phyloP scores from a whole-genome alignment of 2,113 vertebrate genomes.

The Psephotus haematonotus region DNA sequence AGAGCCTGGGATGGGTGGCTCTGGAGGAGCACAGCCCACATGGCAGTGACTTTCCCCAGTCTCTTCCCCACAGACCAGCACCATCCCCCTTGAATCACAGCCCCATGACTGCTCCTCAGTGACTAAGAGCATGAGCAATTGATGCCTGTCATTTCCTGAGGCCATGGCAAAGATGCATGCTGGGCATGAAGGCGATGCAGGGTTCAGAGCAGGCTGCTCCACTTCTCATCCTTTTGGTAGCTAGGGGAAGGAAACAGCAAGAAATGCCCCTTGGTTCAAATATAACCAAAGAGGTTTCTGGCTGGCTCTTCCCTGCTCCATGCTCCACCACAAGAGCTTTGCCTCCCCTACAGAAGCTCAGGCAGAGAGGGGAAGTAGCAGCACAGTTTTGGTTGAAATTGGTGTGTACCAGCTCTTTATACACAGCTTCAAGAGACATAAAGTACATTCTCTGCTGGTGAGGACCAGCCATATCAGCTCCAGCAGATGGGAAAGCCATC shows the following conservation, averaged over 20 bases:
- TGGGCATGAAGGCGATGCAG: rapidly evolving
- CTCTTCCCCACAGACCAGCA: neutral
- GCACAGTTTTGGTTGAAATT: neutral
- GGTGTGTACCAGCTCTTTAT: neutral
- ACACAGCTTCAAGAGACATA: neutral
- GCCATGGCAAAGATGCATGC: rapidly evolving
- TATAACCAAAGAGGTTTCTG: neutral
- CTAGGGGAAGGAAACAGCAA: neutral
- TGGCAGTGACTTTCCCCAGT: rapidly evolving
- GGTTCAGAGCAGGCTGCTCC: neutral
- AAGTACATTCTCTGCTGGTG: neutral
- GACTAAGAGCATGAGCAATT: neutral
- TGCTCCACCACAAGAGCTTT: rapidly evolving
- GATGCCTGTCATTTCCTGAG: neutral
- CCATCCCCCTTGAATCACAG: neutral
- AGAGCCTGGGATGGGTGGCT: neutral
- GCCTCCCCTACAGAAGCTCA: neutral
- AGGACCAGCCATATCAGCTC: neutral
- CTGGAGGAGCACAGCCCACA: neutral
- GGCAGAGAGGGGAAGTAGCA: neutral
- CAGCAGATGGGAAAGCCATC: neutral
- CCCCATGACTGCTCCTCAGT: neutral
- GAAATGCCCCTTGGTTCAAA: neutral
- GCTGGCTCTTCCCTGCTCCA: neutral
- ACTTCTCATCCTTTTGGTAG: neutral